Base-by-base conservation (phyloP, 1,140 invertebrate species). In the Eueides isabella region DNA sequence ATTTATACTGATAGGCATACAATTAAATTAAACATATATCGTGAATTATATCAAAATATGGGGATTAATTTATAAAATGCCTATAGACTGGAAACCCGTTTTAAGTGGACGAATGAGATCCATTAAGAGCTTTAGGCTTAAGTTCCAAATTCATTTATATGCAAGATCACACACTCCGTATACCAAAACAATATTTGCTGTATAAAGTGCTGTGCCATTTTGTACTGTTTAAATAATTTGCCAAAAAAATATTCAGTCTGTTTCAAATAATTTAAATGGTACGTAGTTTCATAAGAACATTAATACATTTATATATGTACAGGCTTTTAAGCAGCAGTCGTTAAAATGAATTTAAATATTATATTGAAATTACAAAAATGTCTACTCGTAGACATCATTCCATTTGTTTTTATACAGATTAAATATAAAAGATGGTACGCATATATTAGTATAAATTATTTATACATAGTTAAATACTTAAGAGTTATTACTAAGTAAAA, bases 101-200 rank as follows among this genome's bases (percentile, higher is more conserved):
- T 75, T 75, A 67, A 75, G 68, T 71, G 67, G 74, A 66, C 74
- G 68, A 75, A 61, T 68, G 66, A 38, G 44, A 73, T 75, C 74
- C 74, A 75, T 75, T 75, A 75, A 75, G 68, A 66, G 74, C 63
- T 75, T 75, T 73, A 71, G 63, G 68, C 67, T 41, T 67, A 71
- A 75, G 63, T 71, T 71, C 35, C 55, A 67, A 68, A 63, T 73
- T 75, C 61, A 75, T 75, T 75, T 71, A 67, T 75, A 75, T 75
- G 74, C 74, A 61, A 67, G 68, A 70, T 71, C 74, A 71, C 74
- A 75, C 64, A 64, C 74, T 35, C 29, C 61, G 19, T 63, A 73
- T 33, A 72, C 72, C 72, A 68, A 73, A 61, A 73, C 62, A 73
- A 73, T 73, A 73, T 73, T 73, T 73, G 72, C 66, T 23, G 48